Base-by-base conservation (phyloP, 2,113 vertebrate genomes). In the Lathamus discolor region DNA sequence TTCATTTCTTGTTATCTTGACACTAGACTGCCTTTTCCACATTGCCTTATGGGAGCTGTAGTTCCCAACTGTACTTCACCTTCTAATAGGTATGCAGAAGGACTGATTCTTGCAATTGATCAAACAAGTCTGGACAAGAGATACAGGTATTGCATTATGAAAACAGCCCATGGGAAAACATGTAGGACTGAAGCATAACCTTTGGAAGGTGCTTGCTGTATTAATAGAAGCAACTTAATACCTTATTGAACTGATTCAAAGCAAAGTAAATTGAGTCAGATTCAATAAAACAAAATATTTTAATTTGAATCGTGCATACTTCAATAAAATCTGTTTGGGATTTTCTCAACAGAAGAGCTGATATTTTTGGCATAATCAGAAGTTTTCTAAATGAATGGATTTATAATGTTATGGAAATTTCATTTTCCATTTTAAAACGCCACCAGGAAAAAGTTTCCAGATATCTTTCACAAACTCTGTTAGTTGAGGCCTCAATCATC, bases 401-500 rank as follows among this genome's bases (percentile, higher is more conserved):
- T 80, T 88, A 68, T 76, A 68, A 79, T 84, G 55, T 78, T 66
- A 86, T 68, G 52, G 88, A 94, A 94, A 86, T 70, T 94, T 33
- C 24, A 22, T 75, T 96, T 89, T 66, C 80, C 57, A 87, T 43
- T 77, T 91, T 39, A 87, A 96, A 85, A 91, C 0, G 4, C 15
- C 51, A 28, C 86, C 0, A 1, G 44, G 37, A 86, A 57, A 78
- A 82, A 29, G 62, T 37, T 79, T 86, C 64, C 73, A 89, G 64
- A 41, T 1, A n/a, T 2, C 16, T 84, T 92, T 88, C 1, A 1
- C 51, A 68, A 63, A 86, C 3, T 20, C 24, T 35, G 7, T 52
- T 72, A 19, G 9, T 43, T 84, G 51, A 57, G 44, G 28, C 55
- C 76, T 66, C 35, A 84, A 77, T 9, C 39, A 39, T 37, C 61